phyloP scores from a whole-genome alignment of 2,113 vertebrate genomes.

The Prunella himalayana region DNA sequence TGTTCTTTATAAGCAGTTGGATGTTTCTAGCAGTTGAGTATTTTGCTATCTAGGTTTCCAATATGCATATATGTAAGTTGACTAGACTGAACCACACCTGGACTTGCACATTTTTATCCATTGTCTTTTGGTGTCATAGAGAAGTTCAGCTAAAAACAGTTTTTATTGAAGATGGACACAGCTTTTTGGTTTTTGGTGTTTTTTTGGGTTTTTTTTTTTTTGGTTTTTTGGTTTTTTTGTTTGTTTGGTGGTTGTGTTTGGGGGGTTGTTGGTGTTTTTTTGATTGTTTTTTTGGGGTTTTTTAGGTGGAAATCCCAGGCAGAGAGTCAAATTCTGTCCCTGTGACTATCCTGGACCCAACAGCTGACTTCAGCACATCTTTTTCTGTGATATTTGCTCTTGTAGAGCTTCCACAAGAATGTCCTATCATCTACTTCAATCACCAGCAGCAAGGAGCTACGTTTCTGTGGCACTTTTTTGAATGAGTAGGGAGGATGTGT shows the following conservation, averaged over 20 bases:
- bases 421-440: neutral
- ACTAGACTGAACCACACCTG: neutral
- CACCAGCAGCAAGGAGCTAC: fast-evolving
- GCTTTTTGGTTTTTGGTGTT: neutral
- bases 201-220: neutral
- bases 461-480: neutral
- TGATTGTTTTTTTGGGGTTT: neutral
- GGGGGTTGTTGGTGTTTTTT: too few species aligned
- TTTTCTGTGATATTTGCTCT: neutral
- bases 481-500: neutral
- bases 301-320: neutral
- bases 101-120: neutral
- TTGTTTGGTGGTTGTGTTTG: too few species aligned
- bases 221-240: neutral
- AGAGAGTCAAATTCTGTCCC: neutral
- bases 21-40: neutral
- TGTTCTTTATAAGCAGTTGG: neutral
- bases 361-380: neutral
- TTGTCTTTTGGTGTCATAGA: neutral
- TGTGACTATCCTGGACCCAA: neutral
- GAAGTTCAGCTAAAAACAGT: neutral
- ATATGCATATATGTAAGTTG: neutral
- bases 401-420: slow-evolving; percentile 1
- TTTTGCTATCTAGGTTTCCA: neutral
- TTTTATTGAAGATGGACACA: neutral